Evolutionary conservation across 2,888 invertebrate genomes (phyloP), one percentile per base, ranked within the genome.

Genomic region (Ganaspis brasiliensis): DNA sequence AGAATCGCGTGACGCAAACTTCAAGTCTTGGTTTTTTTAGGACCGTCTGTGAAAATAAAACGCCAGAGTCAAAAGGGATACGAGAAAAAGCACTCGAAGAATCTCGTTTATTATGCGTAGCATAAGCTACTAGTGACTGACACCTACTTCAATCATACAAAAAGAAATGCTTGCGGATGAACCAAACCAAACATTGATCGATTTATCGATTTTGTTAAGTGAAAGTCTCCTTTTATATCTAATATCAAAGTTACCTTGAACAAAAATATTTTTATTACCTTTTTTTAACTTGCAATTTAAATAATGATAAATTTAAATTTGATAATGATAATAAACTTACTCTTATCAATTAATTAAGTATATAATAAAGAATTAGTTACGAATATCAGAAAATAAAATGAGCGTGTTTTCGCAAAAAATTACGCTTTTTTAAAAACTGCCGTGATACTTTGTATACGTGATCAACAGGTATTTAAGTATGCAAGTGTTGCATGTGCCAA

Each of bases 71-170:
- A 52, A 71, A 67, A 73, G 24, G 67, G 67, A 73, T 80, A 82
- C 82, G 81, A 79, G 83, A 82, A 84, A 83, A 84, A 81, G 83
- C 84, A 83, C 83, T 83, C 81, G 80, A 80, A 70, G 78, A 82
- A 81, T 81, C 82, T 82, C 70, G 84, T 82, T 84, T 83, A 84
- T 82, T 83, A 83, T 84, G 84, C 84, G 80, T 78, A 79, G 79
- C 79, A 78, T 83, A 84, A 83, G 82, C 83, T 80, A 81, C 78
- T 79, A 72, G 73, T 84, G 84, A 84, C 82, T 82, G 84, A 83
- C 84, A 81, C 84, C 73, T 82, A 45, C 67, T 67, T 67, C 45
- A 67, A 67, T 78, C 35, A 73, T 61, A 56, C 56, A 59, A 77
- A 72, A 74, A 80, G 76, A 55, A 45, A 55, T 45, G n/a, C 40